These are phyloP conservation scores for Chiridota heheva DNA, from an alignment of 35 echinoderm and acorn worm genomes.

Conservation along the genomic window DNA sequence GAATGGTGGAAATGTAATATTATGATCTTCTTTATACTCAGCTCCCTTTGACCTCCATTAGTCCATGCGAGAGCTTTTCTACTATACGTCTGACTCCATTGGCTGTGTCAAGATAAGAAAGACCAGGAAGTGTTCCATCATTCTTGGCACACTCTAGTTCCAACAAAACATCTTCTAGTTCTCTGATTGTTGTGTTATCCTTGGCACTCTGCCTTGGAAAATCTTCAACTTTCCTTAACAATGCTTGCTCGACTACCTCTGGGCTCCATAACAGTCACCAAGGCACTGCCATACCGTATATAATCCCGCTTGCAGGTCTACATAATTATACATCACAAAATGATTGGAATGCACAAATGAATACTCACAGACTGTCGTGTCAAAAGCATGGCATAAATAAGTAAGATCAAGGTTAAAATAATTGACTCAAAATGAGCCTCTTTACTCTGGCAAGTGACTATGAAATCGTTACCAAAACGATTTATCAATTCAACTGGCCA, in stretches of 20 bases:
- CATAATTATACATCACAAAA: no score
- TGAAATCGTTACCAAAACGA: no score
- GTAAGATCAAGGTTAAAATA: no score
- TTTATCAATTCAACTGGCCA: no score
- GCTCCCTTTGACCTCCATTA: constrained; percentile 43
- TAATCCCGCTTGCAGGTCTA: constrained; percentile 13
- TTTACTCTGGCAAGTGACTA: no score
- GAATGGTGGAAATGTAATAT: constrained; percentile 53
- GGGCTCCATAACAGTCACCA: constrained; percentile 37
- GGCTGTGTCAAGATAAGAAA: constrained; percentile 37
- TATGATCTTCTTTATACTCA: constrained; percentile 32
- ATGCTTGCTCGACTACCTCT: constrained; percentile 33
- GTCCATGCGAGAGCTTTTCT: constrained; percentile 41
- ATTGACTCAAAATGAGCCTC: no score
- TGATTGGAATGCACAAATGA: no score
- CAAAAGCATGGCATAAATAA: no score
- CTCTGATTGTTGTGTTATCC: constrained; percentile 32
- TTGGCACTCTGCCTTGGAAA: constrained; percentile 16
- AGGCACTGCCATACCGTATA: constrained; percentile 44
- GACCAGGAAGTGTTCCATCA: constrained; percentile 29
- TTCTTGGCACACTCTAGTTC: constrained; percentile 31
- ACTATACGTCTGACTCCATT: constrained; percentile 41
- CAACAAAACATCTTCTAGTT: constrained; percentile 38
- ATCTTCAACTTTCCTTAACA: constrained; percentile 38
- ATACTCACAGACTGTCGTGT: no score